Evolutionary conservation across 2,797 vertebrate species (phyloP), one percentile per base, ranked within the genome.

Genomic region (Echiichthys vipera): DNA sequence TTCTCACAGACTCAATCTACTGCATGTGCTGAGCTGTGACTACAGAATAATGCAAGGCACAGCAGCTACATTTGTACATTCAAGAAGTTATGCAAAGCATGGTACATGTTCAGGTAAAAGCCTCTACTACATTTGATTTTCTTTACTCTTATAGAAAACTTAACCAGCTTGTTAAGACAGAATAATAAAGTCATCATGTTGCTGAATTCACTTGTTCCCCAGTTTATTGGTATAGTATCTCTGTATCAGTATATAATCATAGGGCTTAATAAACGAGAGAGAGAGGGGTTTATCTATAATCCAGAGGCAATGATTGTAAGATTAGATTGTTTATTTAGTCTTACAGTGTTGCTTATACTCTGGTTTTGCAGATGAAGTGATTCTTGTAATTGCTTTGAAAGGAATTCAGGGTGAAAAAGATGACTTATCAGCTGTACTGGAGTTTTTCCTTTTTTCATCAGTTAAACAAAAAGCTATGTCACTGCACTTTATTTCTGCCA

Each of bases 281-380:
- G 13, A 81, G 56, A 63, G 13, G 57, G 50, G 34, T 70, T 90
- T 87, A 79, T 89, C 73, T 80, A 51, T 81, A 88, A 88, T 88
- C 83, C 86, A 81, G 74, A 78, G 82, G 78, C 75, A 77, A 70
- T 80, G 77, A 86, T 88, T 80, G 75, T 70, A 55, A 80, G 78
- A 89, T 87, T 77, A 84, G 59, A 85, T 86, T 84, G 65, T 89
- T 83, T 83, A 70, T 81, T 84, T 64, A 62, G 69, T 77, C 12
- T 81, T 58, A 58, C 55, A 70, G 40, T 61, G 62, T 57, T 65
- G 42, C 25, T 77, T 80, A 42, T 25, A 61, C 61, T 80, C 53
- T 59, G 49, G 25, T 80, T 80, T 74, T 81, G 68, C 71, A 34
- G 67, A 49, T 66, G 56, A 51, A 78, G 50, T 43, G 36, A 64